Conservation (phyloP, 1,140 invertebrate genomes). For the Drosophila varians region DNA sequence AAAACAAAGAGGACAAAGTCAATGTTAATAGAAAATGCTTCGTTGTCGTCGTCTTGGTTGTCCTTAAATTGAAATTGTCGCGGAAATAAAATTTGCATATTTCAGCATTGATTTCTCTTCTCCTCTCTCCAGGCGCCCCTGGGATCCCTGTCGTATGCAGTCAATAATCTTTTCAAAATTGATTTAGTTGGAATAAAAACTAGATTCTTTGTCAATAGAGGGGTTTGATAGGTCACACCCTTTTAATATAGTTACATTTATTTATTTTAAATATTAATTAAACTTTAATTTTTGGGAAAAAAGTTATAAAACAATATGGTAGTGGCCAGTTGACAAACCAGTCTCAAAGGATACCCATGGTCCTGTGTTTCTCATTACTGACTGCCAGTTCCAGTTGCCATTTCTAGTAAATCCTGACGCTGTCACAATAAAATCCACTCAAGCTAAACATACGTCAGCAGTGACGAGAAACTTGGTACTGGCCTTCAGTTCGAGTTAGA, state of each 20-base stretch:
- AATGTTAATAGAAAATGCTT: conserved; percentile 75
- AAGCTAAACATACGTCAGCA: conserved; percentile 79
- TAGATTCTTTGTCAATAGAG: conserved; percentile 11
- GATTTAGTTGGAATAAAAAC: background rate
- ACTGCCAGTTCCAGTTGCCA: conserved; percentile 70
- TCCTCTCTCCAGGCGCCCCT: background rate
- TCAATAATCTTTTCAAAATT: conserved; percentile 42
- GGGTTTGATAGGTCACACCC: too few relatives aligned
- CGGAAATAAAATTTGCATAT: conserved; percentile 83
- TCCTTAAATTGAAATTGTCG: conserved; percentile 82
- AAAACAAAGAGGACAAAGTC: conserved; percentile 40
- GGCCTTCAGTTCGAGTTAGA: background rate
- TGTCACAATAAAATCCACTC: conserved; percentile 82
- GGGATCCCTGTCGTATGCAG: conserved; percentile 63
- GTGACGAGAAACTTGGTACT: conserved; percentile 43
- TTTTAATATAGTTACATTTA: too few relatives aligned
- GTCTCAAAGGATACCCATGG: background rate
- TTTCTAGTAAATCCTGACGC: conserved; percentile 74
- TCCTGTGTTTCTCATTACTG: conserved; percentile 61
- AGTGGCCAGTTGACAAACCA: conserved; percentile 21
- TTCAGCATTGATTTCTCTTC: conserved; percentile 75
- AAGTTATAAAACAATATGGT: too few relatives aligned
- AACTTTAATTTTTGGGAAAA: too few relatives aligned
- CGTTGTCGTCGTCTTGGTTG: conserved; percentile 41
- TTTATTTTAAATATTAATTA: too few relatives aligned